Conservation (phyloP, 1,140 invertebrate species). For the Subanguina moxae region DNA sequence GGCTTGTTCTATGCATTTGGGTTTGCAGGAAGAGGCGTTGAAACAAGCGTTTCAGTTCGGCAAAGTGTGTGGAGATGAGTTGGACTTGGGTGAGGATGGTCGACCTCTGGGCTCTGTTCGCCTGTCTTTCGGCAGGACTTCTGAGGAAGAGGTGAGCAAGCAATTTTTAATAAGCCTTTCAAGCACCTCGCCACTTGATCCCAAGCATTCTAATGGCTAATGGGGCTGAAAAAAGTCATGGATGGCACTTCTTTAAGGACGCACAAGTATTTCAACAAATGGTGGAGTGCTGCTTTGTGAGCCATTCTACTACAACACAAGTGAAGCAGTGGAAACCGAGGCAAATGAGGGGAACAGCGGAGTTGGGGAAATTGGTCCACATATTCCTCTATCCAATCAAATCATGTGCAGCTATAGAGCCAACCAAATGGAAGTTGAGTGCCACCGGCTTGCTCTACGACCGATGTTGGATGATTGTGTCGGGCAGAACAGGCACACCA, state of each 20-base stretch:
- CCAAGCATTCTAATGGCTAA: too few relatives aligned
- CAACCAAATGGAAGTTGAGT: slow-evolving; percentile 65
- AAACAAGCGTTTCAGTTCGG: slow-evolving; percentile 71
- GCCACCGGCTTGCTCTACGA: slow-evolving; percentile 73
- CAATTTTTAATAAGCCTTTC: too few relatives aligned
- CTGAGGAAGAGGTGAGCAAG: slow-evolving; percentile 71
- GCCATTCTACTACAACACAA: background rate
- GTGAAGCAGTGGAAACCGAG: background rate
- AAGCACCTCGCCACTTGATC: background rate
- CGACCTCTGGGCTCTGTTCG: slow-evolving; percentile 83
- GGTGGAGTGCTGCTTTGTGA: slow-evolving; percentile 40
- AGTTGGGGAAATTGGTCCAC: slow-evolving; percentile 61
- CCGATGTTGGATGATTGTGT: slow-evolving; percentile 85
- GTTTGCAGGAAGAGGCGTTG: slow-evolving; percentile 67
- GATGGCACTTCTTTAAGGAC: slow-evolving; percentile 38
- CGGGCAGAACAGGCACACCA: slow-evolving; percentile 69
- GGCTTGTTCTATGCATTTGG: slow-evolving; percentile 79
- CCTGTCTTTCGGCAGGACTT: slow-evolving; percentile 89
- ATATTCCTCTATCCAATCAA: slow-evolving; percentile 88
- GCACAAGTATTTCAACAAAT: slow-evolving; percentile 31
- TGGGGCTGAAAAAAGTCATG: too few relatives aligned
- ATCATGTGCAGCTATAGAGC: slow-evolving; percentile 77
- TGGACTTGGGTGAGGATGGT: slow-evolving; percentile 77
- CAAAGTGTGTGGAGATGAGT: slow-evolving; percentile 84
- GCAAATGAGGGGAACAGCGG: slow-evolving; percentile 6